These are phyloP conservation scores for Camponotus fellah DNA, from an alignment of 2,888 invertebrate genomes.

Conservation along the genomic window DNA sequence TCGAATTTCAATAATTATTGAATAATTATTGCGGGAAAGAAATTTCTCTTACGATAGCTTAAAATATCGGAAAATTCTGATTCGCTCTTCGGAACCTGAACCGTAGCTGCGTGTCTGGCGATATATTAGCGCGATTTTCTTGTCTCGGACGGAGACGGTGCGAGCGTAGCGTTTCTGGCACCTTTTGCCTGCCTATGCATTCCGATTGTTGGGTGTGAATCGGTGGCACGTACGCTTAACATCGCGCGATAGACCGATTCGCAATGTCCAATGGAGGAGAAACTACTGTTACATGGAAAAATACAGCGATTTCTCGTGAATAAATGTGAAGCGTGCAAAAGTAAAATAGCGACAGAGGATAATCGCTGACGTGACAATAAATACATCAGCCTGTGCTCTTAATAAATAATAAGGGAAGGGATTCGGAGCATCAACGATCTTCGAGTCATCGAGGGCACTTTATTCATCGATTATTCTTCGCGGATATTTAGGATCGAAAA, in stretches of 20 bases:
- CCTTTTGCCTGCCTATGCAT: slow-evolving; percentile 72
- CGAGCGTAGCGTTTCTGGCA: slow-evolving; percentile 45
- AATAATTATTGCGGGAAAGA: neutral
- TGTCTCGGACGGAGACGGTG: slow-evolving; percentile 48
- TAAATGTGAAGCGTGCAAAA: slow-evolving; percentile 7
- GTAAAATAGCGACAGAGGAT: slow-evolving; percentile 2
- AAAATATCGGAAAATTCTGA: neutral
- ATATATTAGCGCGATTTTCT: slow-evolving; percentile 58
- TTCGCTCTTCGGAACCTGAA: neutral
- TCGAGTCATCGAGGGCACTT: neutral
- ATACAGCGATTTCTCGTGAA: slow-evolving; percentile 10
- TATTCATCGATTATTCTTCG: neutral
- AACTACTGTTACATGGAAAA: slow-evolving; percentile 28
- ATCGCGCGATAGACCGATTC: slow-evolving; percentile 23
- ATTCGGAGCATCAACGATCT: neutral
- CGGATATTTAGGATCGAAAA: neutral
- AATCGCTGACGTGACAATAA: slow-evolving; percentile 27
- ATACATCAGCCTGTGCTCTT: slow-evolving; percentile 1
- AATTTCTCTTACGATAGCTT: neutral
- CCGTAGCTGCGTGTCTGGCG: neutral
- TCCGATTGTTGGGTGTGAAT: slow-evolving; percentile 78
- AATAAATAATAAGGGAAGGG: neutral
- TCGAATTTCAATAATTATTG: too few relatives aligned
- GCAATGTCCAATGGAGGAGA: slow-evolving; percentile 32
- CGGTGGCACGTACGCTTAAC: slow-evolving; percentile 55